A percentile compares a stretch with the other conserved stretches of the same genome.
phyloP scores from a whole-genome alignment of 2,888 invertebrate species.

The Fragum whitleyi region DNA sequence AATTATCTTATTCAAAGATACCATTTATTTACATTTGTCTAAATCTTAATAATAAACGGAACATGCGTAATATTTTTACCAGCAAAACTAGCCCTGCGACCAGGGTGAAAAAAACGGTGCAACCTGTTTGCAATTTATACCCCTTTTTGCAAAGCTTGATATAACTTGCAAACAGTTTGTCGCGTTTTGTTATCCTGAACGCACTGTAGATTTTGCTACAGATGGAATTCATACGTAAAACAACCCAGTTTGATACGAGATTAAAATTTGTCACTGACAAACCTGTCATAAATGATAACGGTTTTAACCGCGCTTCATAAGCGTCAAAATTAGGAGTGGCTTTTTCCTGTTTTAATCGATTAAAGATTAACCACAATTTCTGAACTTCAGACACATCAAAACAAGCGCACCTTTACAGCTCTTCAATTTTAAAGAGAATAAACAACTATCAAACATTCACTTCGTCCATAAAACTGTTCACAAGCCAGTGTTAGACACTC shows the following conservation, averaged over 20 bases:
- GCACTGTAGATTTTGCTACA: not conserved
- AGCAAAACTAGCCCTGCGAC: no score
- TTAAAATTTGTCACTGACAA: not conserved
- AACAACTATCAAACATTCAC: constrained; percentile 49
- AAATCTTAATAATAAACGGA: no score
- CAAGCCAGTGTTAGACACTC: not conserved
- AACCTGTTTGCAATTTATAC: no score
- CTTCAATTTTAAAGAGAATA: constrained; percentile 43
- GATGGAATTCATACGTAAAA: not conserved
- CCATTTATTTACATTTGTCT: no score
- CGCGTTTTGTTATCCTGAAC: no score
- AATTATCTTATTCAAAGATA: no score
- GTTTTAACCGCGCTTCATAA: constrained; percentile 5
- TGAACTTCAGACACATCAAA: constrained; percentile 22
- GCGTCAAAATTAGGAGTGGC: constrained; percentile 20
- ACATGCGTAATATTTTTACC: no score
- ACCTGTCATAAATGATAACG: constrained; percentile 24
- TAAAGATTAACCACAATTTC: constrained; percentile 22
- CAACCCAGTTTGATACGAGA: constrained; percentile 16
- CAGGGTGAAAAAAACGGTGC: no score
- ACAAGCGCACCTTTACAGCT: constrained; percentile 29
- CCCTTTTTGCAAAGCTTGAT: no score
- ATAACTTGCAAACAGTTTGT: no score
- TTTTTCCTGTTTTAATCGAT: constrained; percentile 28
- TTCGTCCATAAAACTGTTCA: constrained; percentile 36